Evolutionary conservation across 2,113 vertebrate species (phyloP).

Genomic region (Myotis lucifugus): DNA sequence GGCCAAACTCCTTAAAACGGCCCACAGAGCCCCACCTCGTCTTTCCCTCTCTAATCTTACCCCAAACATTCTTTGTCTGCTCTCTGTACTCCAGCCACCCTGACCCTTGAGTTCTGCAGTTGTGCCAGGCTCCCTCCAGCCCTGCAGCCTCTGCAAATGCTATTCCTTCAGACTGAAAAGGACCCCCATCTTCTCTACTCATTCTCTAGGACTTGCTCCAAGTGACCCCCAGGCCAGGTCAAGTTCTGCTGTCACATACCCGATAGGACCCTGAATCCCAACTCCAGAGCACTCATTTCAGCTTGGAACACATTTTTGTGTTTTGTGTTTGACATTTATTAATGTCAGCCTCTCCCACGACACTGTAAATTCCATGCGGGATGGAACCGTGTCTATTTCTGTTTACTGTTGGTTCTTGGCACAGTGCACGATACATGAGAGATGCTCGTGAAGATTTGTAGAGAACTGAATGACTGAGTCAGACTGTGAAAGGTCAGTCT

Average conservation of each 20-base stretch:
- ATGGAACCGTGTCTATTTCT: neutral
- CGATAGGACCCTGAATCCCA: neutral
- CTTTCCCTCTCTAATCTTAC: neutral
- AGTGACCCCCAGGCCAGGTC: neutral
- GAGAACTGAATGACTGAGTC: neutral
- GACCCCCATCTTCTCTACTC: neutral
- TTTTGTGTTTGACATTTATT: conserved; percentile 18
- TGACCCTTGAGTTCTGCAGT: neutral
- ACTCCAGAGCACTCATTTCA: neutral
- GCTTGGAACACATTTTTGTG: neutral
- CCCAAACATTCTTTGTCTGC: neutral
- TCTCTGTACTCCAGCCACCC: neutral
- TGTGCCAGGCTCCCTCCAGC: neutral
- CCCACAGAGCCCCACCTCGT: neutral
- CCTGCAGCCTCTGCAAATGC: neutral
- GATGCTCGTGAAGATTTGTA: neutral
- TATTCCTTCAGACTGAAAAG: neutral
- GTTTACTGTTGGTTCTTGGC: neutral
- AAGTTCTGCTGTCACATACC: neutral
- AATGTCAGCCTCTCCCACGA: neutral
- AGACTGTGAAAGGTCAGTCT: neutral
- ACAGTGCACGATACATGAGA: neutral
- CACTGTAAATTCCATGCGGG: neutral
- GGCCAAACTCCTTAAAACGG: neutral
- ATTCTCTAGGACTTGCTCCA: neutral